These are phyloP conservation scores for Carassius auratus DNA, from an alignment of 2,113 vertebrate genomes.

Conservation along the genomic window DNA sequence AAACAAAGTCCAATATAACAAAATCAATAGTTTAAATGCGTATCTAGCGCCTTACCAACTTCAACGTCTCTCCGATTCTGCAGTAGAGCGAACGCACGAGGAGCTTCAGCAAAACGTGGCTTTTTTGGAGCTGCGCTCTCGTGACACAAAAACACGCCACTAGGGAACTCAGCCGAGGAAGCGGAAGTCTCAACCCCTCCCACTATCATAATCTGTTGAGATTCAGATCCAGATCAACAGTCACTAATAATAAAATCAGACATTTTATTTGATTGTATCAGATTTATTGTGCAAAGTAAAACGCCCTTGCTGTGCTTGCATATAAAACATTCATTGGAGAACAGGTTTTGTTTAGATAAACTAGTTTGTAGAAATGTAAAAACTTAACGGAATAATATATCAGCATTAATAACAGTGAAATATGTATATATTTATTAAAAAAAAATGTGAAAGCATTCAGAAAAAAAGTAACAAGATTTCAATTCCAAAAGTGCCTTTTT, in stretches of 20 bases:
- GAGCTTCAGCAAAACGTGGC: constrained; percentile 15
- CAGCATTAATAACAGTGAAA: not conserved
- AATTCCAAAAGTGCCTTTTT: not conserved
- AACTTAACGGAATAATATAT: not conserved
- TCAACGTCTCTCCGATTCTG: not conserved
- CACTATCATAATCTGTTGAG: not conserved
- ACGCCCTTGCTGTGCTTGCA: not conserved
- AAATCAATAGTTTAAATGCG: not conserved
- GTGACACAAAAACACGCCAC: constrained; percentile 52
- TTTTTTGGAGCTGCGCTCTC: constrained; percentile 53
- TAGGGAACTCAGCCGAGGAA: constrained; percentile 38
- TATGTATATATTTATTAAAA: not conserved
- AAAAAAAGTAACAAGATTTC: not conserved
- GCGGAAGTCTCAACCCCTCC: constrained; percentile 31
- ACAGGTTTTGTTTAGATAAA: not conserved
- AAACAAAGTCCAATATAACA: not conserved
- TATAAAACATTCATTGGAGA: not conserved
- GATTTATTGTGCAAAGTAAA: constrained; percentile 1
- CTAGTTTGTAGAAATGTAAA: not conserved
- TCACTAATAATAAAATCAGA: not conserved
- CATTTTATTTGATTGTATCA: not conserved
- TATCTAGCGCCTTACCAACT: not conserved
- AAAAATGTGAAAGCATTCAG: not conserved
- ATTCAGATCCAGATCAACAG: not conserved
- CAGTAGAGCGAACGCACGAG: not conserved